Evolutionary conservation across 2,888 invertebrate genomes (phyloP).

Genomic region (Drosophila differens): DNA sequence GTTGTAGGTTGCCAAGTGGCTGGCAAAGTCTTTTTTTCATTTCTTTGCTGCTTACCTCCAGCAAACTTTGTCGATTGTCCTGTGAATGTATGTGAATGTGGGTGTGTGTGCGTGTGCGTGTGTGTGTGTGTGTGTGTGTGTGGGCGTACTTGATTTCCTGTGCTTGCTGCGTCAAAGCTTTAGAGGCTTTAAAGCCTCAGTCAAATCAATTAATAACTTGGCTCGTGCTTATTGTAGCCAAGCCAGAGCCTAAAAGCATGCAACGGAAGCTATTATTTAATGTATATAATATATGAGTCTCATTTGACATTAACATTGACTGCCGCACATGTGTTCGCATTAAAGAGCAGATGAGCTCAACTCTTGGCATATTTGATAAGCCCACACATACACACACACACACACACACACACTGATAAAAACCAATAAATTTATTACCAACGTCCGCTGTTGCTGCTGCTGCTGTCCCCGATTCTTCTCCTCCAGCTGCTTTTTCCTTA

Average conservation of each 20-base stretch:
- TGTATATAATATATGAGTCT: conserved; percentile 38
- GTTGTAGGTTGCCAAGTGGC: conserved; percentile 42
- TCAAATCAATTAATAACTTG: conserved; percentile 70
- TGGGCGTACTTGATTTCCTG: conserved; percentile 8
- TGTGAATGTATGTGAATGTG: conserved; percentile 1
- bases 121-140: conserved; percentile 1
- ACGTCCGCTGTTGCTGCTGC: conserved; percentile 13
- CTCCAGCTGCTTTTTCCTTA: conserved; percentile 10
- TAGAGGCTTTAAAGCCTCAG: conserved; percentile 62
- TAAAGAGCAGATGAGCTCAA: conserved; percentile 28
- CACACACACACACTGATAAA: conserved; percentile 52
- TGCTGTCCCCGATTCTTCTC: neutral
- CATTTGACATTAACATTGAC: conserved; percentile 59
- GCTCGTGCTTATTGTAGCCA: conserved; percentile 7
- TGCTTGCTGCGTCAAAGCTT: conserved; percentile 25
- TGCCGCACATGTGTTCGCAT: conserved; percentile 21
- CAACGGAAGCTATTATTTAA: conserved; percentile 46
- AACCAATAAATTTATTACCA: conserved; percentile 75
- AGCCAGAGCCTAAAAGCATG: conserved; percentile 60
- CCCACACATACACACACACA: conserved; percentile 21
- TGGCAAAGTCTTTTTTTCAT: conserved; percentile 34
- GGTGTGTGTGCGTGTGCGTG: neutral
- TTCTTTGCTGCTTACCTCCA: conserved; percentile 52
- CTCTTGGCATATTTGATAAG: conserved; percentile 61
- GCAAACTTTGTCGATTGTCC: conserved; percentile 51